Base-by-base conservation (phyloP, 2,113 vertebrate genomes). In the Orientallactaga bullata region DNA sequence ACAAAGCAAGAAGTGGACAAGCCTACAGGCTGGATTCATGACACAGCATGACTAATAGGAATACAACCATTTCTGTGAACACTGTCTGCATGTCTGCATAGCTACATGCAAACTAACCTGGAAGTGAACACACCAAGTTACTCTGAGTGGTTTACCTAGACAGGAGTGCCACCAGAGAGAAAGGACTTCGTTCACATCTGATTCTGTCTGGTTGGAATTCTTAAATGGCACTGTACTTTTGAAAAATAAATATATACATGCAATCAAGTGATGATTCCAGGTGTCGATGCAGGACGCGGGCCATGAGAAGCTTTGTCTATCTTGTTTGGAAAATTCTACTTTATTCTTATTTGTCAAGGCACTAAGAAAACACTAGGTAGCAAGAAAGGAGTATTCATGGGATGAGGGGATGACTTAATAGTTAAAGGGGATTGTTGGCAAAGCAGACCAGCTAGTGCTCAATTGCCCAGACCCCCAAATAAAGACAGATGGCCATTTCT, bases 141-240 rank as follows among this genome's bases (percentile, higher is more conserved):
- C 55, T 89, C 12, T 66, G 61, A 89, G 42, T 72, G 51, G 55
- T 35, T 96, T n/a, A 37, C 24, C 37, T n/a, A 81, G 9, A 87
- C 47, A 26, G 2, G 2, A 7, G 3, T 60, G 35, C 37, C 7
- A 9, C 42, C 32, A 88, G 21, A 85, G 37, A 60, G 7, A 89
- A 74, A 73, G 20, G 7, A 11, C 24, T 79, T 65, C 77, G 86
- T 42, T 82, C 85, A 85, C 42, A 88, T 21, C 35, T 30, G 63
- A 30, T 84, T 85, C 66, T 55, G 11, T 81, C 63, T 73, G 23
- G 1, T 71, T 80, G 51, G 24, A 87, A 63, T 61, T 72, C 82
- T 69, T 71, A 69, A 95, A 71, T 32, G 21, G 24, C 7, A 39
- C 1, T 69, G 24, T 65, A n/a, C 12, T 51, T 91, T 77, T 2